Evolutionary conservation across 2,888 invertebrate species (phyloP).

Genomic region (Ecliptopera silaceata): DNA sequence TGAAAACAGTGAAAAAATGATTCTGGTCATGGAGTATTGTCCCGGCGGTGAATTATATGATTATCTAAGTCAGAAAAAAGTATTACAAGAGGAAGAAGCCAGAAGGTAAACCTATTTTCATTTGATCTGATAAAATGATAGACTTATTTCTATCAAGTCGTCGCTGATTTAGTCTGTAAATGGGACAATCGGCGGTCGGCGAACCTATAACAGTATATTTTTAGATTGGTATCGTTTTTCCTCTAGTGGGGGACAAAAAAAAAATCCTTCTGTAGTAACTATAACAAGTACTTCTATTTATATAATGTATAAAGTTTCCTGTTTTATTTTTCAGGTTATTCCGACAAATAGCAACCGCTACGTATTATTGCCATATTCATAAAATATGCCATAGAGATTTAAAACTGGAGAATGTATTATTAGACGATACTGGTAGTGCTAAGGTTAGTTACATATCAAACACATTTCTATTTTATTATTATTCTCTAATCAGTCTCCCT

Average conservation of each 20-base stretch:
- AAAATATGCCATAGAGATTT: constrained; percentile 98
- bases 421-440: constrained; percentile 96
- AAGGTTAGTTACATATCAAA: constrained; percentile 83
- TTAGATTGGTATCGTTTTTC: not conserved
- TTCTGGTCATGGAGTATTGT: constrained; percentile 99
- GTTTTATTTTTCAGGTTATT: constrained; percentile 87
- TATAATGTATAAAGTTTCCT: not conserved
- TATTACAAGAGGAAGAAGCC: constrained; percentile 95
- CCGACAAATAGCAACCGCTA: constrained; percentile 97
- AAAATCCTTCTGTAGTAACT: not conserved
- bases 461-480: too few relatives aligned
- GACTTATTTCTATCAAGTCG: not conserved
- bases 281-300: not conserved
- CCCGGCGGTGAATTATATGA: constrained; percentile 99
- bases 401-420: constrained; percentile 96
- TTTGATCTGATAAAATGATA: not conserved
- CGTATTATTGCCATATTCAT: constrained; percentile 99
- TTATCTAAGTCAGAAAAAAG: constrained; percentile 96
- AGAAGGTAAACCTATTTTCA: constrained; percentile 72
- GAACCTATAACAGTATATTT: not conserved
- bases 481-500: too few relatives aligned
- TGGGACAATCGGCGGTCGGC: not conserved
- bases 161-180: not conserved
- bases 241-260: not conserved
- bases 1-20: constrained; percentile 99